Percentiles rank a stretch among this genome's conserved stretches.
Conservation (phyloP, 2,888 invertebrate species). For the Dynastes maya region DNA sequence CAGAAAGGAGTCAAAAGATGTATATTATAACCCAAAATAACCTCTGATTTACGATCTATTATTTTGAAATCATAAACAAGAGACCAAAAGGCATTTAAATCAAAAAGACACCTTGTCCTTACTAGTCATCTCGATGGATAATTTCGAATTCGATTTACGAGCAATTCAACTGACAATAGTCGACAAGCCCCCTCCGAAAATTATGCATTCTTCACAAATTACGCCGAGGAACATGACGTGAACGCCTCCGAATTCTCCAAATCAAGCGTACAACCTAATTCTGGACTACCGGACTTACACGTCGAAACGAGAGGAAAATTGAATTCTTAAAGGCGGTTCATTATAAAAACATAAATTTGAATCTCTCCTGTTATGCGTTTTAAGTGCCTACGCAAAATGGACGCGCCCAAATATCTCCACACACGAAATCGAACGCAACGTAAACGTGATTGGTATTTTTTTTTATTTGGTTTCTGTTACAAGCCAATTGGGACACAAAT, state of each 20-base stretch:
- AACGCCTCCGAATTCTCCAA: background rate
- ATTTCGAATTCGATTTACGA: slow-evolving; percentile 13
- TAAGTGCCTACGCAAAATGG: background rate
- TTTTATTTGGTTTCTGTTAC: background rate
- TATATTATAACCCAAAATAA: too few relatives aligned
- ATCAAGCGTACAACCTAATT: background rate
- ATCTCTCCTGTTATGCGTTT: background rate
- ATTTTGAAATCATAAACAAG: too few relatives aligned
- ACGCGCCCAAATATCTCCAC: slow-evolving; percentile 1
- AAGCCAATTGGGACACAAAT: background rate
- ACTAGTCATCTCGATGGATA: background rate
- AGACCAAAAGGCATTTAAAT: too few relatives aligned
- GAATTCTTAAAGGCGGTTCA: slow-evolving; percentile 5
- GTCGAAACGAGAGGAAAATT: slow-evolving; percentile 1
- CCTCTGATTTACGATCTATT: too few relatives aligned
- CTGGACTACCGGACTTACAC: slow-evolving; percentile 16
- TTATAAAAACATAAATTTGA: slow-evolving; percentile 8
- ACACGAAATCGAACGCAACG: background rate
- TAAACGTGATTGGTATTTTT: background rate
- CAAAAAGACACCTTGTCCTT: too few relatives aligned
- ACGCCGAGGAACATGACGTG: slow-evolving; percentile 9
- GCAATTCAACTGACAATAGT: slow-evolving; percentile 24
- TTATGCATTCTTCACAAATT: slow-evolving; percentile 9
- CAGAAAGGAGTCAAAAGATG: too few relatives aligned
- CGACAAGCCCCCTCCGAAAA: slow-evolving; percentile 1